Conservation (phyloP, 2,113 vertebrate species). For the Actenoides hombroni region DNA sequence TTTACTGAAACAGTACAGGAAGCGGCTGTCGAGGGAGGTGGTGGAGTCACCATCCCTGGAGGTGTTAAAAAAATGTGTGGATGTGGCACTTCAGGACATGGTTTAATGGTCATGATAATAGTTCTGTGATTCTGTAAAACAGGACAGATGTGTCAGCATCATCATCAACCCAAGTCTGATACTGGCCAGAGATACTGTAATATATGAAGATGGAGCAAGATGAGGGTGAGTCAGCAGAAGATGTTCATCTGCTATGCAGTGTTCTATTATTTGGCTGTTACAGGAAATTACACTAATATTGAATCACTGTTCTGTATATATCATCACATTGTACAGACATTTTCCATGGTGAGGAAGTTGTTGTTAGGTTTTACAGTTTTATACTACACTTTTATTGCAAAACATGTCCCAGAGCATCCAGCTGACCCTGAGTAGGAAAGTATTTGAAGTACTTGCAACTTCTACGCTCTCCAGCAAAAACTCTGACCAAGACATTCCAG, state of each 20-base stretch:
- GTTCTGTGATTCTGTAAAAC: background rate
- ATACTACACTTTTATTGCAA: background rate
- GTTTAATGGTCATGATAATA: too few species aligned
- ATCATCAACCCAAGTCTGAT: background rate
- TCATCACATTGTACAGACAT: background rate
- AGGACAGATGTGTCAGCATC: background rate
- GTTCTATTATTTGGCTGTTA: background rate
- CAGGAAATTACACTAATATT: conserved; percentile 25
- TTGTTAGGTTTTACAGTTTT: background rate
- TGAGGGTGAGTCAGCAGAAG: conserved; percentile 3
- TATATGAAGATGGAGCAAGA: background rate
- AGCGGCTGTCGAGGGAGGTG: too few species aligned
- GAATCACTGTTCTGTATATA: background rate
- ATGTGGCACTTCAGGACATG: too few species aligned
- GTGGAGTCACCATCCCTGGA: too few species aligned
- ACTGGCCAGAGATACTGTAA: background rate
- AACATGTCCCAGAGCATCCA: background rate
- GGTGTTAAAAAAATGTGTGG: too few species aligned
- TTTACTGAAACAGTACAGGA: too few species aligned
- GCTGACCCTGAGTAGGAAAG: background rate
- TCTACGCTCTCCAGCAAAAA: background rate
- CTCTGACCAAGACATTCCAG: background rate
- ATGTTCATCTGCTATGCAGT: background rate
- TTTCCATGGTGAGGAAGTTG: background rate
- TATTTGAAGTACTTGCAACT: background rate